Conservation (phyloP, 1,140 invertebrate species). For the Psix sp. region DNA sequence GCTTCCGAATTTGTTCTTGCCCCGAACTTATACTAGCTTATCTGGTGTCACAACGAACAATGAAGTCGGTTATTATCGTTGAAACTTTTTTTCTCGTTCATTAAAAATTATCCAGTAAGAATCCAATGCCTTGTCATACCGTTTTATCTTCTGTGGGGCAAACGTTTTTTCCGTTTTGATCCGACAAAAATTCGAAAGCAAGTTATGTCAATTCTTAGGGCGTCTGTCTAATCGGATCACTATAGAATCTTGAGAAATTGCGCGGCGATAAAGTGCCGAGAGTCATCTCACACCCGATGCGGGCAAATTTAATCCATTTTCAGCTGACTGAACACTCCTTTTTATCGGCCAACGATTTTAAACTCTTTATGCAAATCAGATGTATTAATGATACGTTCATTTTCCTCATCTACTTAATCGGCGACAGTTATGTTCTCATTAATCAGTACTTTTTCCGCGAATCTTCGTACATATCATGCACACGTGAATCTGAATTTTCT, state of each 20-base stretch:
- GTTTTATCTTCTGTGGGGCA: slow-evolving; percentile 7
- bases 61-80: not conserved
- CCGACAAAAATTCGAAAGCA: slow-evolving; percentile 12
- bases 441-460: slow-evolving; percentile 19
- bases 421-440: slow-evolving; percentile 21
- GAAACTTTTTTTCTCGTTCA: slow-evolving; percentile 17
- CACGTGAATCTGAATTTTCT: not conserved
- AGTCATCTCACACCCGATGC: slow-evolving; percentile 18
- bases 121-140: slow-evolving; percentile 1
- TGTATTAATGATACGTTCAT: slow-evolving; percentile 34
- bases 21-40: slow-evolving; percentile 12
- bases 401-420: slow-evolving; percentile 15
- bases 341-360: slow-evolving; percentile 18
- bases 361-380: slow-evolving; percentile 45
- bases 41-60: slow-evolving; percentile 3
- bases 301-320: slow-evolving; percentile 46
- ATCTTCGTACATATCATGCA: too few species aligned
- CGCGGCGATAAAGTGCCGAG: slow-evolving; percentile 32
- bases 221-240: slow-evolving; percentile 48
- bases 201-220: slow-evolving; percentile 28
- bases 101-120: slow-evolving; percentile 22
- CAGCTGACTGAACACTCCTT: slow-evolving; percentile 25
- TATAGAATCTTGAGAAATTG: slow-evolving; percentile 53
- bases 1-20: slow-evolving; percentile 13
- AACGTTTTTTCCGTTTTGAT: slow-evolving; percentile 4